Base-by-base conservation (phyloP, 2,113 vertebrate genomes). In the Alectura lathami region DNA sequence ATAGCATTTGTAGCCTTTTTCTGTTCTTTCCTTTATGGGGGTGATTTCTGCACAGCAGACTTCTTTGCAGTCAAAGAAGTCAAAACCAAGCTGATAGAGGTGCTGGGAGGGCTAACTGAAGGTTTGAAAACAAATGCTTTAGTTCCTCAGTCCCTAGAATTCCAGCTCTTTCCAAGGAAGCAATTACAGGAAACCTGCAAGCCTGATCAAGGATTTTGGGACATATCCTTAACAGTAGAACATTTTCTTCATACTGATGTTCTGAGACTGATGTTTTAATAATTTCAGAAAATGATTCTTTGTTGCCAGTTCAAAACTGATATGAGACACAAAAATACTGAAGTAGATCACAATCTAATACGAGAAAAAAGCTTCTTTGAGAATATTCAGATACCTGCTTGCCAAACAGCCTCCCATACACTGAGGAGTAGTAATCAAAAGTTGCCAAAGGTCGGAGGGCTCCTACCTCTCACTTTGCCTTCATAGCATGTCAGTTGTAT, bases 21-120 rank as follows among this genome's bases (percentile, higher is more conserved):
- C 64, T 15, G 50, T 85, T 54, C 43, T 81, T 91, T 82, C 8
- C 18, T n/a, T 63, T 87, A 15, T 1, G 51, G 9, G 23, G 51
- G n/a, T 48, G 30, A 36, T 73, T 68, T 72, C 67, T 73, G 27
- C 4, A 1, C 54, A 79, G 38, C 30, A 0, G 0, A 3, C 34
- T 66, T 77, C 48, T 51, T n/a, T n/a, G n/a, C n/a, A n/a, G n/a
- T n/a, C n/a, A 50, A 10, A 91, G 16, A 34, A 63, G 5, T 54
- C 36, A 79, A 57, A 78, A 57, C 36, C 40, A 69, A 75, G 14
- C 62, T 57, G 45, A 40, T 29, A 15, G 5, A 6, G 29, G 6
- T 62, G 38, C 7, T 62, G 8, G 6, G 18, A 59, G 23, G 4
- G 34, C 17, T 27, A 64, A 17, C 48, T 68, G 32, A 72, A 72